Evolutionary conservation across 1,140 invertebrate species (phyloP).

Genomic region (Tetranychus urticae): DNA sequence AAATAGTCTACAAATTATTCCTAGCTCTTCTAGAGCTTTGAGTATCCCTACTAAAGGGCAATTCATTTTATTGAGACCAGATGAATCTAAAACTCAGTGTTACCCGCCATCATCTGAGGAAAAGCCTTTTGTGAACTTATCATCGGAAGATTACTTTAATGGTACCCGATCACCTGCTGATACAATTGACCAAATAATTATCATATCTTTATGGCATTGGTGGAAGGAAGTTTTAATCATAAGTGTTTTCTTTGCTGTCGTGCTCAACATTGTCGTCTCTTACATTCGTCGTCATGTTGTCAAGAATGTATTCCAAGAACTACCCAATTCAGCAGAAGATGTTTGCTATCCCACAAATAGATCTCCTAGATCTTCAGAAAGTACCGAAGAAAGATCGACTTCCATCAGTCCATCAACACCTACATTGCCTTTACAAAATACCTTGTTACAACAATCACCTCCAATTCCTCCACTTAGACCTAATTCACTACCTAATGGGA

Average conservation of each 20-base stretch:
- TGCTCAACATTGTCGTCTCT: conserved; percentile 6
- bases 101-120: background rate
- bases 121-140: background rate
- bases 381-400: background rate
- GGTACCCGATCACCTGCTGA: background rate
- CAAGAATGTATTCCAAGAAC: too few species aligned
- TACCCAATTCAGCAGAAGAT: too few species aligned
- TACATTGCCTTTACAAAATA: background rate
- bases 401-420: background rate
- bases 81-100: background rate
- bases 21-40: background rate
- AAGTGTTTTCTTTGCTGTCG: conserved; percentile 23
- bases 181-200: conserved; percentile 1
- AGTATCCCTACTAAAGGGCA: background rate
- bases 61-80: background rate
- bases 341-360: background rate
- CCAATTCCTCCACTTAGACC: background rate
- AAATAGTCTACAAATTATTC: background rate
- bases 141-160: background rate
- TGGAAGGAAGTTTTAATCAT: conserved; percentile 42
- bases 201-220: background rate
- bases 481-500: background rate
- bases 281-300: background rate
- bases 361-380: background rate
- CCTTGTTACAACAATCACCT: background rate